A percentile compares a stretch with the other conserved stretches of the same genome.
Evolutionary conservation across 2,113 vertebrate genomes (phyloP).

Genomic region (Spizaetus ornatus): DNA sequence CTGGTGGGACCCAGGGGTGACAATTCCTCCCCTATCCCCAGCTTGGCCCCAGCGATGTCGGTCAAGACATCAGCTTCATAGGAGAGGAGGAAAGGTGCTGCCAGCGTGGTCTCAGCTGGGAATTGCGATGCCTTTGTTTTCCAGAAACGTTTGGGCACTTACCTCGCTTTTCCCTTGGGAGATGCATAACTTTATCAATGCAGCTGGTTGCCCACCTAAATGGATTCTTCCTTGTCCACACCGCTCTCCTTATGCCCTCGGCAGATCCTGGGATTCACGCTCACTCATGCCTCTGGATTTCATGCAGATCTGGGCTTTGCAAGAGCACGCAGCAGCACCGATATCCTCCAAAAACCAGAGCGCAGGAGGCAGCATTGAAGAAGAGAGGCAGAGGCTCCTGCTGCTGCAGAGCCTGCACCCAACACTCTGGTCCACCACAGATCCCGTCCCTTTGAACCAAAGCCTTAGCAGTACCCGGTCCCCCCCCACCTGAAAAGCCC

Average conservation of each 20-base stretch:
- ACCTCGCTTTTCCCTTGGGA: neutral
- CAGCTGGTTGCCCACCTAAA: neutral
- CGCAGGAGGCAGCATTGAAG: neutral
- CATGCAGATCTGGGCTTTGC: neutral
- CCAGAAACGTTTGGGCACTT: neutral
- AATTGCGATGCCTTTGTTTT: neutral
- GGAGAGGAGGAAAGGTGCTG: neutral
- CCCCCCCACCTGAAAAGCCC: neutral
- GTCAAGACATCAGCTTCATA: neutral
- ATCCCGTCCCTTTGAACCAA: neutral
- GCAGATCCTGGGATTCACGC: neutral
- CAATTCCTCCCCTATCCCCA: neutral
- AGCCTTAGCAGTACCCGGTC: neutral
- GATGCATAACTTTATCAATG: neutral
- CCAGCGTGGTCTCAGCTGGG: neutral
- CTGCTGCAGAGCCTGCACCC: neutral
- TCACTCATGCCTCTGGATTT: neutral
- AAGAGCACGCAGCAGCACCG: neutral
- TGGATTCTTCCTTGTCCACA: neutral
- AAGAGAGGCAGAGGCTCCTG: neutral
- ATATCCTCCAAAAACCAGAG: neutral
- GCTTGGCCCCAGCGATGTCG: neutral
- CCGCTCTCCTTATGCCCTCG: accelerated
- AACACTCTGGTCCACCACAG: neutral
- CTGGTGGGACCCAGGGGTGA: neutral